Conservation (phyloP, 2,797 vertebrate species). For the Parauchenoglanis punctatus region DNA sequence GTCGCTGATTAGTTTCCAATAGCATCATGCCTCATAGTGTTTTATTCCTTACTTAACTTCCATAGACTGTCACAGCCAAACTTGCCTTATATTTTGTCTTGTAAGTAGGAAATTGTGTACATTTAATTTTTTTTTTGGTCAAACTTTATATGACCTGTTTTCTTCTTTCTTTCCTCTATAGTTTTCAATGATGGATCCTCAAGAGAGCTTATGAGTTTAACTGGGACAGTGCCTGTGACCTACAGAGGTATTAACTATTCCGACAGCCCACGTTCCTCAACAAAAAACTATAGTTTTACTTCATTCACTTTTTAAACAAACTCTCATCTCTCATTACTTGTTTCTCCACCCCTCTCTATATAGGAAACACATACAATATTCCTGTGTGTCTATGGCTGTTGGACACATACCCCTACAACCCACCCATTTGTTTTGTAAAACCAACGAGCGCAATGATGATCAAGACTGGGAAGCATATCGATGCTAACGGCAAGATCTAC, state of each 20-base stretch:
- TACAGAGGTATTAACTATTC: conserved; percentile 70
- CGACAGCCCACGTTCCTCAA: neutral
- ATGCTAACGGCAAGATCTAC: conserved; percentile 98
- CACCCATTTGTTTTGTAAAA: conserved; percentile 98
- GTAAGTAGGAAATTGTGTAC: neutral
- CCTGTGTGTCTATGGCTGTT: conserved; percentile 96
- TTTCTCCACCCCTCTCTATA: neutral
- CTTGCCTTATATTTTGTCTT: neutral
- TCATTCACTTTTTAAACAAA: neutral
- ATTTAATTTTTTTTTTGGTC: neutral
- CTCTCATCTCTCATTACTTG: neutral
- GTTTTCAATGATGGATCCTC: conserved; percentile 96
- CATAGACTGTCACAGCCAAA: neutral
- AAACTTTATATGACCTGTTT: neutral
- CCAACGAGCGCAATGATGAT: conserved; percentile 99
- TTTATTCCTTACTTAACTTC: neutral
- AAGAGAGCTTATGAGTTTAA: conserved; percentile 93
- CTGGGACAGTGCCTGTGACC: conserved; percentile 94
- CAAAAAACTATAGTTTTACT: neutral
- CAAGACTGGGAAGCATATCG: conserved; percentile 97
- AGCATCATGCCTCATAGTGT: neutral
- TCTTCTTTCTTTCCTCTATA: conserved; percentile 57
- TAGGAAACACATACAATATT: conserved; percentile 96
- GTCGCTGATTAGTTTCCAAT: neutral
- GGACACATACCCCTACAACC: conserved; percentile 97